A percentile compares a stretch with the other conserved stretches of the same genome.
Evolutionary conservation across 1,140 invertebrate species (phyloP).

Genomic region (Penaeus japonicus): DNA sequence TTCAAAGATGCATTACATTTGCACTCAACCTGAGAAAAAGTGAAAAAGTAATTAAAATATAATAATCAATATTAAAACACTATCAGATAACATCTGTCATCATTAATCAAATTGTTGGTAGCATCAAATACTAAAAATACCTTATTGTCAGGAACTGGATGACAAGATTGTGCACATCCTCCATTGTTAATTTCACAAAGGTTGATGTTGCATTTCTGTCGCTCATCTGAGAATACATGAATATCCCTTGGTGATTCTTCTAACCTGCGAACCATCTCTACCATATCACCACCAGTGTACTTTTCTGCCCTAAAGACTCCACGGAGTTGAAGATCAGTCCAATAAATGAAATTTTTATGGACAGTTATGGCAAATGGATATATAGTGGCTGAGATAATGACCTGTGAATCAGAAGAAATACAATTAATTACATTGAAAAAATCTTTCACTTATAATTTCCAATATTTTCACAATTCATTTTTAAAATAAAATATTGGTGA

Average conservation of each 20-base stretch:
- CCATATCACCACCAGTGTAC: slow-evolving; percentile 93
- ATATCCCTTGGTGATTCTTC: slow-evolving; percentile 92
- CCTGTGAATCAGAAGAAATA: slow-evolving; percentile 67
- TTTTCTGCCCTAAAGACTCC: slow-evolving; percentile 97
- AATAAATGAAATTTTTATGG: slow-evolving; percentile 91
- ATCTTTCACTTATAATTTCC: background rate
- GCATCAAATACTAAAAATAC: slow-evolving; percentile 60
- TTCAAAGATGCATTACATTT: slow-evolving; percentile 85
- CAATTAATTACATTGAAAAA: background rate
- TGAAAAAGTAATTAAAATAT: background rate
- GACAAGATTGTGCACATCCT: slow-evolving; percentile 94
- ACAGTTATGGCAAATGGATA: slow-evolving; percentile 97
- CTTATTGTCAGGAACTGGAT: slow-evolving; percentile 83
- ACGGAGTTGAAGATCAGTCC: slow-evolving; percentile 93
- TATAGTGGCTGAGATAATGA: slow-evolving; percentile 87
- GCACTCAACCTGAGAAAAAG: slow-evolving; percentile 74
- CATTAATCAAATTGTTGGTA: no score
- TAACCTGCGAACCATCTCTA: slow-evolving; percentile 90
- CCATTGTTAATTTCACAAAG: slow-evolving; percentile 93
- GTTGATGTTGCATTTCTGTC: slow-evolving; percentile 84
- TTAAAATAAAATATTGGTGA: background rate
- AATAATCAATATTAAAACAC: no score
- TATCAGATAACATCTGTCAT: no score
- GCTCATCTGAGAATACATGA: slow-evolving; percentile 81
- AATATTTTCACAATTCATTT: slow-evolving; percentile 61